These are phyloP conservation scores for Tylochromis polylepis DNA, from an alignment of 2,113 vertebrate genomes.

Conservation along the genomic window DNA sequence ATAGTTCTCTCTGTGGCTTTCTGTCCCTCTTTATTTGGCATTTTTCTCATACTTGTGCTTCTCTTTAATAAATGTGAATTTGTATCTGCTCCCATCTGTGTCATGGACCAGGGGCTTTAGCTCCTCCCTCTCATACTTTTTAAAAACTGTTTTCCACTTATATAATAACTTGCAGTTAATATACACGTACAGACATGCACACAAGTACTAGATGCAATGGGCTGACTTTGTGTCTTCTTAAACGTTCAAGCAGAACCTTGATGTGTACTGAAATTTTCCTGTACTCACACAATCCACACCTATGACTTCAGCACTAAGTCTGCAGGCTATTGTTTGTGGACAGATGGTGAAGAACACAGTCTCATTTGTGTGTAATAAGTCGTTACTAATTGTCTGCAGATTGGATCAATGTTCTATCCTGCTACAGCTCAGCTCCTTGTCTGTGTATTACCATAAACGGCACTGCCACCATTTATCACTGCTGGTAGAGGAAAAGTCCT, in stretches of 20 bases:
- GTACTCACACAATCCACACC: neutral
- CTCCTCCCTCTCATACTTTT: neutral
- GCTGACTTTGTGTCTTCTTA: neutral
- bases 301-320: neutral
- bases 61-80: slow-evolving; percentile 26
- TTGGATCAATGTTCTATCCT: slow-evolving; percentile 60
- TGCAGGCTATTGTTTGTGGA: slow-evolving; percentile 1
- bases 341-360: slow-evolving; percentile 51
- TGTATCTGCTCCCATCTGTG: neutral
- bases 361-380: slow-evolving; percentile 64
- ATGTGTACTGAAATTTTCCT: neutral
- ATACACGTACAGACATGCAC: neutral
- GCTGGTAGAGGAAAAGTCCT: neutral
- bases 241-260: neutral
- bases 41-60: neutral
- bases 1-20: slow-evolving; percentile 49
- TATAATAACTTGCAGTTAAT: neutral
- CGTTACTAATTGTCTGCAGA: slow-evolving; percentile 67
- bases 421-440: slow-evolving; percentile 15
- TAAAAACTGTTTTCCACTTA: neutral
- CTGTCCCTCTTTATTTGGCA: slow-evolving; percentile 31
- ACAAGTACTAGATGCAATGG: neutral
- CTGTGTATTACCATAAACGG: neutral
- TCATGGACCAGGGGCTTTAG: neutral
- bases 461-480: slow-evolving; percentile 3